phyloP scores from a whole-genome alignment of 2,888 invertebrate genomes.

The Ischnus inquisitorius region DNA sequence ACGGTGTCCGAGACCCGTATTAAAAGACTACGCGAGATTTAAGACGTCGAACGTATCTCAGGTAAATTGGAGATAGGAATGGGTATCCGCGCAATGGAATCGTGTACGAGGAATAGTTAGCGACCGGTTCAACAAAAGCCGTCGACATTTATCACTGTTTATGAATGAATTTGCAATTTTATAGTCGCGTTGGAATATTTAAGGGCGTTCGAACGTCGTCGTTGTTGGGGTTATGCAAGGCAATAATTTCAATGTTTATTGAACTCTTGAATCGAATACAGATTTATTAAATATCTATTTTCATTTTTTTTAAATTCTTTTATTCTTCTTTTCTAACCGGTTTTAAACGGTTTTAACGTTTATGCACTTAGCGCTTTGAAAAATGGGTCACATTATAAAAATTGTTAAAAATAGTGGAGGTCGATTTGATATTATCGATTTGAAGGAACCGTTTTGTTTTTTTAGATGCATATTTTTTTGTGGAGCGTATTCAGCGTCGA shows the following conservation, averaged over 20 bases:
- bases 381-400: no score
- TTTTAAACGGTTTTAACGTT: no score
- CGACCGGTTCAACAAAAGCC: conserved; percentile 38
- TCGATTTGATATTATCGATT: no score
- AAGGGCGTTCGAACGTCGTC: not conserved
- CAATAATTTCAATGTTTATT: not conserved
- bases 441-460: no score
- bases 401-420: no score
- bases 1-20: conserved; percentile 27
- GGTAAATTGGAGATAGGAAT: conserved; percentile 44
- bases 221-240: not conserved
- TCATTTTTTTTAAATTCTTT: not conserved
- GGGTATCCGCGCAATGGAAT: conserved; percentile 37
- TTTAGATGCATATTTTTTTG: no score
- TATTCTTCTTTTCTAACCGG: no score
- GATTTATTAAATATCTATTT: not conserved
- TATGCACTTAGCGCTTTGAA: no score
- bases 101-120: conserved; percentile 35
- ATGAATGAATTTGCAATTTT: conserved; percentile 35
- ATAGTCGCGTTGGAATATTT: not conserved
- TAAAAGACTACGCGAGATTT: conserved; percentile 35
- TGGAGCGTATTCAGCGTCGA: no score
- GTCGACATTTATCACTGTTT: conserved; percentile 35
- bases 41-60: conserved; percentile 48
- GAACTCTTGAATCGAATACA: not conserved